phyloP scores from a whole-genome alignment of 2,888 invertebrate genomes.

The Lymantria dispar region DNA sequence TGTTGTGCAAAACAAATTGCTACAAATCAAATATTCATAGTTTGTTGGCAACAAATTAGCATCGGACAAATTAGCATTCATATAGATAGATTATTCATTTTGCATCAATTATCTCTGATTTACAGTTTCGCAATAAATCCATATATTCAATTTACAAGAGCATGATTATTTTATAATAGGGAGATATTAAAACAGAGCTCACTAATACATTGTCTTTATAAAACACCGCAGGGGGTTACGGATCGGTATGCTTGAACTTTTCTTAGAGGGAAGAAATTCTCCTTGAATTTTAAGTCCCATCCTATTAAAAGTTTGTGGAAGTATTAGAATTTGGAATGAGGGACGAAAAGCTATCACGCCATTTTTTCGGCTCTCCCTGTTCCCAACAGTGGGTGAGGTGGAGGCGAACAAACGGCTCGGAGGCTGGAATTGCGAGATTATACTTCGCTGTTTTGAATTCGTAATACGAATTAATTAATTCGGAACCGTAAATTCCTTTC shows the following conservation, averaged over 20 bases:
- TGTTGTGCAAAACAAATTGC: slow-evolving; percentile 6
- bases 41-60: slow-evolving; percentile 2
- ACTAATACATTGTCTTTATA: slow-evolving; percentile 8
- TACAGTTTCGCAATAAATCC: too few species aligned
- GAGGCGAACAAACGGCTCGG: slow-evolving; percentile 39
- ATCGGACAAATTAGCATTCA: background rate
- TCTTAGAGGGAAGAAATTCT: slow-evolving; percentile 62
- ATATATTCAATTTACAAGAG: background rate
- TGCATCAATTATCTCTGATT: too few species aligned
- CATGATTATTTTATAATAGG: background rate
- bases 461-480: slow-evolving; percentile 61
- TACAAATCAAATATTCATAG: slow-evolving; percentile 12
- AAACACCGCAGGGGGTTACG: slow-evolving; percentile 15
- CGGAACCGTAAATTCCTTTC: slow-evolving; percentile 47
- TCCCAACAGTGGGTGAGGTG: slow-evolving; percentile 38
- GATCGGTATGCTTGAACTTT: slow-evolving; percentile 54
- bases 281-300: slow-evolving; percentile 77
- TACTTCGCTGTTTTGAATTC: slow-evolving; percentile 62
- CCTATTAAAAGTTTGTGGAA: slow-evolving; percentile 80
- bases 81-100: background rate
- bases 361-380: slow-evolving; percentile 62
- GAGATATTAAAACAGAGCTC: slow-evolving; percentile 7
- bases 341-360: slow-evolving; percentile 76
- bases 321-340: slow-evolving; percentile 80
- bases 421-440: slow-evolving; percentile 56